Evolutionary conservation across 2,888 invertebrate species (phyloP), one percentile per base, ranked within the genome.

Genomic region (Luffia ferchaultella): DNA sequence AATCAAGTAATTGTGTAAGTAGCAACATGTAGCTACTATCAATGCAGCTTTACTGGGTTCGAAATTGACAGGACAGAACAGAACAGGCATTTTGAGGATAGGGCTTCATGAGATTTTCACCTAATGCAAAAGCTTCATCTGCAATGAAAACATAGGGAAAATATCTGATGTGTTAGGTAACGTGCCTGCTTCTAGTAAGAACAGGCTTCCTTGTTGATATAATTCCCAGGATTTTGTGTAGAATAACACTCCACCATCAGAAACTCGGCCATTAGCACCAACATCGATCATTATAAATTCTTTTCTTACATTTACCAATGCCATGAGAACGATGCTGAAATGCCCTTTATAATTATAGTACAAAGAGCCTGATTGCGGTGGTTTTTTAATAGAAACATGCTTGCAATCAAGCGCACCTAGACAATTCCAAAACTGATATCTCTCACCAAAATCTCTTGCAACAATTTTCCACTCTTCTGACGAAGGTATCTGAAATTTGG

Each of bases 391-490:
- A n/a, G 16, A 30, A 43, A 57, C 48, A 47, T 57, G 55, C 42
- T 57, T 57, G 16, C 57, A 55, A 48, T 57, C 57, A 16, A 55
- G 52, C 20, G 48, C 49, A 42, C 55, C 54, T 5, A 57, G 7
- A 41, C 55, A 56, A 47, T 57, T 56, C 16, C 55, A 55, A 47
- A 55, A 57, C 30, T 54, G 49, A 54, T 53, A 55, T 53, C 44
- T 52, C 40, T 50, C 50, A 18, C 47, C 48, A 50, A 52, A 52
- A 45, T 49, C 52, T 20, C 17, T 7, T 18, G 42, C 52, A 49
- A 49, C 46, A 19, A 20, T 49, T 49, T 52, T 52, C 52, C 52
- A 52, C 45, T 42, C 43, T 43, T 52, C 52, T 49, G 45, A 42
- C 45, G 51, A 51, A 20, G 50, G 50, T 30, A 44, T 51, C 47